A percentile compares a stretch with the other conserved stretches of the same genome.
Evolutionary conservation across 2,113 vertebrate genomes (phyloP).

Genomic region (Nycticebus coucang): DNA sequence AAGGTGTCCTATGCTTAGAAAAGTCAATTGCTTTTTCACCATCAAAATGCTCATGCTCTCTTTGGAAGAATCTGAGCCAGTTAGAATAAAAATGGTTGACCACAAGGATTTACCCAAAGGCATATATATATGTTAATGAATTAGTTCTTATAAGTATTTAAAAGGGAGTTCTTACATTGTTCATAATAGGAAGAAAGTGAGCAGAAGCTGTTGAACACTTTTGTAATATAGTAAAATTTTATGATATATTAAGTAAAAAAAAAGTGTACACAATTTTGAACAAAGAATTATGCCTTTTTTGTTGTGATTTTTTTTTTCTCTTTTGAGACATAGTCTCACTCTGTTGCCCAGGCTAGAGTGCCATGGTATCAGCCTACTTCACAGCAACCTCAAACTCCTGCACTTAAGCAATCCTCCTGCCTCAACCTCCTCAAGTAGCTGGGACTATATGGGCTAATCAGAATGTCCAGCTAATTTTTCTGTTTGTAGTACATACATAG

Average conservation of each 20-base stretch:
- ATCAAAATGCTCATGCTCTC: background rate
- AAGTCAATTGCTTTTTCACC: background rate
- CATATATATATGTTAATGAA: background rate
- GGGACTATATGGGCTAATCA: too few species aligned
- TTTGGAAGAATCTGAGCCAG: background rate
- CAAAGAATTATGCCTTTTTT: background rate
- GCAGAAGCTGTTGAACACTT: background rate
- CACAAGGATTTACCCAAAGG: background rate
- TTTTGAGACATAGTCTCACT: too few species aligned
- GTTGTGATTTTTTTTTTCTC: too few species aligned
- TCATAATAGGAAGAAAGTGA: background rate
- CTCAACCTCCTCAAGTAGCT: too few species aligned
- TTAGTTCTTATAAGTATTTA: background rate
- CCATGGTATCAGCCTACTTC: too few species aligned
- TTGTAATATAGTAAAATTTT: background rate
- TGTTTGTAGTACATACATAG: too few species aligned
- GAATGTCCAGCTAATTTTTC: too few species aligned
- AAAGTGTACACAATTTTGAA: background rate
- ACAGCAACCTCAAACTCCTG: too few species aligned
- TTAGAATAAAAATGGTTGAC: background rate
- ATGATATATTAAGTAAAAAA: conserved; percentile 32
- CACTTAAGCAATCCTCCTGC: too few species aligned
- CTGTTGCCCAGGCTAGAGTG: too few species aligned
- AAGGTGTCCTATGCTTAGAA: background rate
- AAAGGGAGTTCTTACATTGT: background rate